phyloP scores from a whole-genome alignment of 1,140 invertebrate species.

The Oryzaephilus surinamensis region DNA sequence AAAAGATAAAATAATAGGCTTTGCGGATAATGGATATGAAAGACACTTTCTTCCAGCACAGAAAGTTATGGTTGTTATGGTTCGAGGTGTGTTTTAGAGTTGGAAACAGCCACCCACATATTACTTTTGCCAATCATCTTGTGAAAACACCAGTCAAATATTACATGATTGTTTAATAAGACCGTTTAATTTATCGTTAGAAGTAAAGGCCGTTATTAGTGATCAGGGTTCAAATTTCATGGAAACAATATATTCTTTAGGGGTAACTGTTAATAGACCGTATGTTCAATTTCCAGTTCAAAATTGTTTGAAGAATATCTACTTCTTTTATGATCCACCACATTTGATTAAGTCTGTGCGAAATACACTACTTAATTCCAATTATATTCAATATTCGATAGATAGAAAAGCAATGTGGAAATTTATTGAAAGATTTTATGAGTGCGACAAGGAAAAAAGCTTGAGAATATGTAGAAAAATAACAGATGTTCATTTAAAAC shows the following conservation, averaged over 20 bases:
- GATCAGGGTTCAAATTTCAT: constrained; percentile 19
- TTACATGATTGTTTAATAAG: constrained; percentile 9
- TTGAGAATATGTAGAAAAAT: constrained; percentile 17
- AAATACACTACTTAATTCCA: constrained; percentile 22
- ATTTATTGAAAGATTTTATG: not conserved
- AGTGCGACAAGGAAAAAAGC: constrained; percentile 9
- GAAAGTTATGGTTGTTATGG: constrained; percentile 21
- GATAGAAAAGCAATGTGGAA: not conserved
- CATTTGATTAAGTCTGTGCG: constrained; percentile 23
- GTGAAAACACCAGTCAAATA: constrained; percentile 1
- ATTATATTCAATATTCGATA: constrained; percentile 10
- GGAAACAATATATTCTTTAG: constrained; percentile 5
- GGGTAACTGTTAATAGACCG: constrained; percentile 11
- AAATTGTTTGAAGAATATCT: too few species aligned
- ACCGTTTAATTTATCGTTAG: constrained; percentile 10
- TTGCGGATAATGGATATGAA: constrained; percentile 15
- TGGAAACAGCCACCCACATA: constrained; percentile 19
- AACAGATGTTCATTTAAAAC: constrained; percentile 19
- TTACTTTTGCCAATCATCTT: constrained; percentile 8
- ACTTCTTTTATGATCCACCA: constrained; percentile 21
- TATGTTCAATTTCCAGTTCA: constrained; percentile 11
- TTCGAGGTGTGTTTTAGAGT: constrained; percentile 15
- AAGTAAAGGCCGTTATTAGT: constrained; percentile 19
- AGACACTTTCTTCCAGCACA: constrained; percentile 15
- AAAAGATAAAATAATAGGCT: constrained; percentile 19